Conservation (phyloP, 1,140 invertebrate genomes). For the Meloidogyne chitwoodi region DNA sequence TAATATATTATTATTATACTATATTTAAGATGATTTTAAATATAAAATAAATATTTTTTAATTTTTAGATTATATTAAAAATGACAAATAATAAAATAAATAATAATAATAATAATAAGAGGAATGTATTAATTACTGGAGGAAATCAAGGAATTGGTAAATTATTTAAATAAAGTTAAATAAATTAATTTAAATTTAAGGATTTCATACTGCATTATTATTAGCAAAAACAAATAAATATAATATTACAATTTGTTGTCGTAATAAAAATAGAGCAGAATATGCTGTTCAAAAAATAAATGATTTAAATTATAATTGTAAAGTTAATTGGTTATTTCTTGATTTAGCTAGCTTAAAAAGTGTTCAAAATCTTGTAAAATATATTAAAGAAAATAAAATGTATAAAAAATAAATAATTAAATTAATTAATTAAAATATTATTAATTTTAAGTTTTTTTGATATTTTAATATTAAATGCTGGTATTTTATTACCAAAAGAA, state of each 20-base stretch:
- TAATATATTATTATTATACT: too few relatives aligned
- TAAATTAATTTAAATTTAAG: too few relatives aligned
- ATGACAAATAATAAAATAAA: too few relatives aligned
- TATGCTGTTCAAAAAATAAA: constrained; percentile 19
- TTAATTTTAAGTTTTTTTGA: constrained; percentile 19
- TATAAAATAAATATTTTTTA: too few relatives aligned
- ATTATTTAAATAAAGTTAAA: too few relatives aligned
- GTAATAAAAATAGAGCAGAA: constrained; percentile 11
- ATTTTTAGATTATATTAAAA: too few relatives aligned
- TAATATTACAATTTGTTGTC: constrained; percentile 20
- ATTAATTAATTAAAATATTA: not conserved
- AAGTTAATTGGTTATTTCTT: not conserved
- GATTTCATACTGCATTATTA: constrained; percentile 1
- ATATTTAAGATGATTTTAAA: too few relatives aligned
- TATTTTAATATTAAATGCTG: constrained; percentile 23
- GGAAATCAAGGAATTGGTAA: constrained; percentile 28
- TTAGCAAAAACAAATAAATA: constrained; percentile 16
- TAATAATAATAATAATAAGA: too few relatives aligned
- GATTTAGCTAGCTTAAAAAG: constrained; percentile 10
- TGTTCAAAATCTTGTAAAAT: not conserved
- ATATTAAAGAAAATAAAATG: not conserved
- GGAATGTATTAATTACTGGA: constrained; percentile 18
- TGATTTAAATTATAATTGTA: not conserved
- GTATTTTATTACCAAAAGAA: constrained; percentile 13
- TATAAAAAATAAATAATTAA: not conserved